Conservation (phyloP, 2,888 invertebrate genomes). For the Ornithoptera alexandrae region DNA sequence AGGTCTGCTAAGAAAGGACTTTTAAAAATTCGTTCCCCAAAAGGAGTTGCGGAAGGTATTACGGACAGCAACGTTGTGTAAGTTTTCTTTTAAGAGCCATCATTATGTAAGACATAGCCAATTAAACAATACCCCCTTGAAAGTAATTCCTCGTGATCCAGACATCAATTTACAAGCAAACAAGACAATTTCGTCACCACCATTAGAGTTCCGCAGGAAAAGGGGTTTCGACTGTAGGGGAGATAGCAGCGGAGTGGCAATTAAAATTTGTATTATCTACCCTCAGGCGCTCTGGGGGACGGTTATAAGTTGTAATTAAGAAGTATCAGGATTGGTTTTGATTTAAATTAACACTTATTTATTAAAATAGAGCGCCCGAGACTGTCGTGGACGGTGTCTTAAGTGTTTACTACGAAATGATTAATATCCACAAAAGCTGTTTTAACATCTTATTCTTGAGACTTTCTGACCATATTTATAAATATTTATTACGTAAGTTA, state of each 20-base stretch:
- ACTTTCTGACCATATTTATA: no score
- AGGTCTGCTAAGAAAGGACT: no score
- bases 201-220: conserved; percentile 36
- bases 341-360: conserved; percentile 35
- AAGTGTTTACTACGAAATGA: background rate
- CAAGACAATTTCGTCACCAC: conserved; percentile 44
- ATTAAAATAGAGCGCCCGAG: conserved; percentile 18
- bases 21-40: no score
- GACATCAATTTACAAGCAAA: conserved; percentile 46
- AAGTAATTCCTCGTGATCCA: conserved; percentile 31
- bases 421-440: background rate
- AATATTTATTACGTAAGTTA: no score
- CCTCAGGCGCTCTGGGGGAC: conserved; percentile 40
- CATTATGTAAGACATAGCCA: conserved; percentile 18
- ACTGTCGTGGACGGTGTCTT: no score
- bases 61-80: background rate
- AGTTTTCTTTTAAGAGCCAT: conserved; percentile 20
- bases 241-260: conserved; percentile 43
- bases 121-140: conserved; percentile 20
- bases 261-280: conserved; percentile 51
- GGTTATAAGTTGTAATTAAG: conserved; percentile 39
- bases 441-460: no score
- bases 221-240: conserved; percentile 36
- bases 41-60: no score
- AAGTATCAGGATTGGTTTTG: conserved; percentile 38